A percentile compares a stretch with the other conserved stretches of the same genome.
These are phyloP conservation scores for Xiphophorus birchmanni DNA, from an alignment of 2,797 vertebrate genomes.

Conservation along the genomic window DNA sequence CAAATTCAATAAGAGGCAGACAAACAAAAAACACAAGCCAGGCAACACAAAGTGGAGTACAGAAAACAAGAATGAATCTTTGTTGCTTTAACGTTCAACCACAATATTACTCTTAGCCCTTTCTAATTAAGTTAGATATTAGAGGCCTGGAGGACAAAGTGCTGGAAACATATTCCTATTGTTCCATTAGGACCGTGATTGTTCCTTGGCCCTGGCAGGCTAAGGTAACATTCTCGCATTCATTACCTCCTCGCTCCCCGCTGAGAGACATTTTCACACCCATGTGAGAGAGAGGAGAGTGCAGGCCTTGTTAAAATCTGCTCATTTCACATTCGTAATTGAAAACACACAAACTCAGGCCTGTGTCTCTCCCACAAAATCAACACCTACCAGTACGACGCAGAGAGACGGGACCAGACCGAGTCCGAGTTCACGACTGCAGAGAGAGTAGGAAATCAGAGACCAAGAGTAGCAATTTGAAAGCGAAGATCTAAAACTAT, in stretches of 20 bases:
- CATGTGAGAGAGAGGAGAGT: constrained; percentile 56
- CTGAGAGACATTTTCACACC: constrained; percentile 72
- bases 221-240: constrained; percentile 51
- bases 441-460: constrained; percentile 54
- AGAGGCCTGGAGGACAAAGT: not conserved
- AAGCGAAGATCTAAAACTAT: constrained; percentile 41
- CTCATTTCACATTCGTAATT: constrained; percentile 71
- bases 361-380: constrained; percentile 50
- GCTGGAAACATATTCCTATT: constrained; percentile 40
- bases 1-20: constrained; percentile 54
- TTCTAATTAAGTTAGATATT: constrained; percentile 20
- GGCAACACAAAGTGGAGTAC: constrained; percentile 11
- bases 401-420: constrained; percentile 21
- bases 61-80: constrained; percentile 22
- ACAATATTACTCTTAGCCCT: constrained; percentile 10
- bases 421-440: constrained; percentile 9
- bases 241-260: constrained; percentile 53
- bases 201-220: constrained; percentile 9
- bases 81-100: constrained; percentile 17
- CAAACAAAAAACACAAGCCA: constrained; percentile 34
- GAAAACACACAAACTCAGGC: constrained; percentile 51
- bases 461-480: constrained; percentile 42
- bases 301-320: constrained; percentile 67
- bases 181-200: constrained; percentile 30
- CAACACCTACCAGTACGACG: constrained; percentile 22